Percentiles rank a stretch among this genome's conserved stretches.
Evolutionary conservation across 1,140 invertebrate genomes (phyloP).

Genomic region (Drosophila tropicalis): DNA sequence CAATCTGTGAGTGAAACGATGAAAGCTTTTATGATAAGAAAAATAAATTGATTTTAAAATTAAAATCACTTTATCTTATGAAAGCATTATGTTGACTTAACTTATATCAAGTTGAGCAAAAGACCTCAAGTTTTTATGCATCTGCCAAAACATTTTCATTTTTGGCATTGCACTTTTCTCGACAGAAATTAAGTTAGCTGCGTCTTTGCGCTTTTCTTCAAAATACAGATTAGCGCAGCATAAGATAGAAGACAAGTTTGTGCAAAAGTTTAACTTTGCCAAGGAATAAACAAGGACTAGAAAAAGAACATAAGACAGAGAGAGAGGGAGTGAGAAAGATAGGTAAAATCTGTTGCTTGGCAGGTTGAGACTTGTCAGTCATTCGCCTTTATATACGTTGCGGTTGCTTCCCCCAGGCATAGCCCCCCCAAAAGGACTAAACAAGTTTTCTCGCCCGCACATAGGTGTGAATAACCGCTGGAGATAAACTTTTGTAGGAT

Average conservation of each 20-base stretch:
- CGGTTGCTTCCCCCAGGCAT: conserved; percentile 13
- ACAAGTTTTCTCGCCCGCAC: conserved; percentile 24
- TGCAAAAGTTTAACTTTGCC: conserved; percentile 18
- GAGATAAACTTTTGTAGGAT: conserved; percentile 24
- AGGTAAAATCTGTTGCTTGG: conserved; percentile 15
- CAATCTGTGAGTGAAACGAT: neutral
- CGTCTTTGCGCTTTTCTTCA: conserved; percentile 25
- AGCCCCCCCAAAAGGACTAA: neutral
- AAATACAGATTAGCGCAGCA: conserved; percentile 54
- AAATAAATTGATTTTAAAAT: conserved; percentile 3
- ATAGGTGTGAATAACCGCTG: conserved; percentile 76
- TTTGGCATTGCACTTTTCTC: conserved; percentile 41
- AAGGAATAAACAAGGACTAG: conserved; percentile 7
- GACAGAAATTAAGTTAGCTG: conserved; percentile 47
- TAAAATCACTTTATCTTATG: conserved; percentile 1
- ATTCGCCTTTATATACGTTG: conserved; percentile 12
- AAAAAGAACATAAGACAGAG: neutral
- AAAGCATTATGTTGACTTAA: conserved; percentile 8
- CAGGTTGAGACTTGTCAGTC: conserved; percentile 11
- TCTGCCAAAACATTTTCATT: conserved; percentile 45
- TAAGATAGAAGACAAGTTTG: conserved; percentile 17
- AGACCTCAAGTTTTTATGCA: conserved; percentile 32
- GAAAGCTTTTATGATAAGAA: neutral
- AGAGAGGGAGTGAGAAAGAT: neutral
- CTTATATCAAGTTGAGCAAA: conserved; percentile 27